These are phyloP conservation scores for Dryobota labecula DNA, from an alignment of 2,888 invertebrate species.

Conservation along the genomic window DNA sequence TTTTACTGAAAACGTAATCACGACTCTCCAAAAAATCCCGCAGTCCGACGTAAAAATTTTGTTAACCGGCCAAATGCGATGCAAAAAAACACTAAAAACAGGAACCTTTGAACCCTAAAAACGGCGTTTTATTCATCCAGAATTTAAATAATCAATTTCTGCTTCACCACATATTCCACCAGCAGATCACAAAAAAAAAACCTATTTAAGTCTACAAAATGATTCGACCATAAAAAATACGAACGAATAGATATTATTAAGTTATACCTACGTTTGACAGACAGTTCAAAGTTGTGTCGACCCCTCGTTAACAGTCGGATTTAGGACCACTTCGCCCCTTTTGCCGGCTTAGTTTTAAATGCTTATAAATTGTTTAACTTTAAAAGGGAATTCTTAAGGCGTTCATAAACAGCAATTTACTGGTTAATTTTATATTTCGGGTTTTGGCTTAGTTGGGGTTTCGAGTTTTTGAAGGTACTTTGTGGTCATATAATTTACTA, in stretches of 20 bases:
- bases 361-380: constrained; percentile 60
- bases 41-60: too few species aligned
- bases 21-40: too few species aligned
- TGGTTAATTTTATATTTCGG: constrained; percentile 21
- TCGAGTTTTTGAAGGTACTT: constrained; percentile 3
- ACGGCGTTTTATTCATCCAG: too few species aligned
- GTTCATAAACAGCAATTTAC: constrained; percentile 50
- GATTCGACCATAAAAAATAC: neutral
- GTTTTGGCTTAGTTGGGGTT: neutral
- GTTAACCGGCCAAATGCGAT: too few species aligned
- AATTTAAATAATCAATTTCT: neutral
- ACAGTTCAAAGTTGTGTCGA: constrained; percentile 49
- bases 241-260: constrained; percentile 24
- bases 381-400: constrained; percentile 42
- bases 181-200: too few species aligned
- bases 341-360: constrained; percentile 60
- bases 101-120: too few species aligned
- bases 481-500: constrained; percentile 14
- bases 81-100: too few species aligned
- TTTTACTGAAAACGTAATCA: too few species aligned
- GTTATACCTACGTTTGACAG: constrained; percentile 42
- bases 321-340: constrained; percentile 44
- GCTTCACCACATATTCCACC: too few species aligned
- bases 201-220: too few species aligned
- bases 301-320: constrained; percentile 47